Percentiles rank a stretch among this genome's conserved stretches.
Conservation (phyloP, 1,140 invertebrate species). For the Drosophila pseudoananassae region DNA sequence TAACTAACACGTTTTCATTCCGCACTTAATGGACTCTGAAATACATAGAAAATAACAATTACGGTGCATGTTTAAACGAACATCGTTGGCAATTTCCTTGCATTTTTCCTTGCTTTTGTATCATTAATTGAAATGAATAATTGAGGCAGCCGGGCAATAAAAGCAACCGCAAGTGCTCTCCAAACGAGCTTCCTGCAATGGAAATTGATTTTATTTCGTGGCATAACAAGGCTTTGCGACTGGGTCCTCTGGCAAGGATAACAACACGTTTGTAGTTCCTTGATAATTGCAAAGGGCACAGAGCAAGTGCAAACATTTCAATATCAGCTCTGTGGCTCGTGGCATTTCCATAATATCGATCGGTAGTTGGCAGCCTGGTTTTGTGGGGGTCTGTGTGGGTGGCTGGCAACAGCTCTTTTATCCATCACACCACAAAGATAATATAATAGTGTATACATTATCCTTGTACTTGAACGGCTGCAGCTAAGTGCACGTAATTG, state of each 20-base stretch:
- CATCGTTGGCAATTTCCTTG: slow-evolving; percentile 23
- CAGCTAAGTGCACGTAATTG: slow-evolving; percentile 76
- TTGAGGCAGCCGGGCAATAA: slow-evolving; percentile 30
- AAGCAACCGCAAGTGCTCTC: slow-evolving; percentile 15
- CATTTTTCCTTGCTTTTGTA: slow-evolving; percentile 32
- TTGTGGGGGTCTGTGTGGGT: slow-evolving; percentile 8
- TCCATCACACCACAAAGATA: slow-evolving; percentile 14
- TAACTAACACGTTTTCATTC: too few species aligned
- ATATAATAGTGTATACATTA: slow-evolving; percentile 49
- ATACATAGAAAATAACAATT: background rate
- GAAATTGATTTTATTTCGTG: slow-evolving; percentile 65
- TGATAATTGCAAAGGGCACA: slow-evolving; percentile 69
- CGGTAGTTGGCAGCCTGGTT: slow-evolving; percentile 27
- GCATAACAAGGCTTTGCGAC: slow-evolving; percentile 22
- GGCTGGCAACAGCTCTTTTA: slow-evolving; percentile 27
- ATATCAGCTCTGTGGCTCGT: slow-evolving; percentile 55
- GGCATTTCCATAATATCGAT: slow-evolving; percentile 80
- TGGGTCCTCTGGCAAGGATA: slow-evolving; percentile 51
- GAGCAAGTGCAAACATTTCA: slow-evolving; percentile 58
- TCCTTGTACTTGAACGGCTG: slow-evolving; percentile 78
- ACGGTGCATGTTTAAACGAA: slow-evolving; percentile 9
- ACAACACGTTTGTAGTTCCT: slow-evolving; percentile 52
- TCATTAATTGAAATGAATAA: slow-evolving; percentile 70
- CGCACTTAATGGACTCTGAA: too few species aligned
- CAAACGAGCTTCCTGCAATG: slow-evolving; percentile 41